These are phyloP conservation scores for Seira ritae DNA, from an alignment of 2,888 invertebrate species.

Conservation along the genomic window DNA sequence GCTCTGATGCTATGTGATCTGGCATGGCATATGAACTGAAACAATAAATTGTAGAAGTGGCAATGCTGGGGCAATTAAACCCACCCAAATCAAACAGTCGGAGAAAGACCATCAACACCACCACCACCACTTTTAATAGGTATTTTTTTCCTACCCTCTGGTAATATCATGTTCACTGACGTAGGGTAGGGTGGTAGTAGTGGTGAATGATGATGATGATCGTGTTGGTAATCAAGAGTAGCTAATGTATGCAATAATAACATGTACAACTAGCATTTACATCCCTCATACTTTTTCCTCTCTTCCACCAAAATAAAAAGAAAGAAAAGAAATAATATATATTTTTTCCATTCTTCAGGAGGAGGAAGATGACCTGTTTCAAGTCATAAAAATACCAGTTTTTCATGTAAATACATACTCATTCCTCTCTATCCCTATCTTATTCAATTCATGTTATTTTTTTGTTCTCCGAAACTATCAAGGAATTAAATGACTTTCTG, in stretches of 20 bases:
- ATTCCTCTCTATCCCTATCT: neutral
- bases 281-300: slow-evolving; percentile 3
- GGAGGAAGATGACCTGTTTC: slow-evolving; percentile 21
- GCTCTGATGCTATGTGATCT: neutral
- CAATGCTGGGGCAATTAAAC: slow-evolving; percentile 27
- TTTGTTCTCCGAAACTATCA: slow-evolving; percentile 8
- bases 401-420: slow-evolving; percentile 16
- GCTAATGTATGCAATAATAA: slow-evolving; percentile 23
- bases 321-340: too few species aligned
- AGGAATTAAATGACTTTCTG: slow-evolving; percentile 15
- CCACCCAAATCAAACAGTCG: slow-evolving; percentile 46
- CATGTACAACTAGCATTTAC: slow-evolving; percentile 9
- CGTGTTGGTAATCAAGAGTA: slow-evolving; percentile 34
- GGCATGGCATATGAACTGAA: slow-evolving; percentile 12
- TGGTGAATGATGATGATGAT: slow-evolving; percentile 31
- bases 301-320: neutral
- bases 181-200: slow-evolving; percentile 31
- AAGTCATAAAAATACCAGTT: slow-evolving; percentile 20
- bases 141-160: slow-evolving; percentile 31
- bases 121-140: neutral
- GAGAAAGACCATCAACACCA: slow-evolving; percentile 20
- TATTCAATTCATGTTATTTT: slow-evolving; percentile 10
- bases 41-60: neutral
- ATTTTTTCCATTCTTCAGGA: slow-evolving; percentile 1
- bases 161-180: slow-evolving; percentile 45